Conservation (phyloP, 2,113 vertebrate species). For the Sturnira hondurensis region DNA sequence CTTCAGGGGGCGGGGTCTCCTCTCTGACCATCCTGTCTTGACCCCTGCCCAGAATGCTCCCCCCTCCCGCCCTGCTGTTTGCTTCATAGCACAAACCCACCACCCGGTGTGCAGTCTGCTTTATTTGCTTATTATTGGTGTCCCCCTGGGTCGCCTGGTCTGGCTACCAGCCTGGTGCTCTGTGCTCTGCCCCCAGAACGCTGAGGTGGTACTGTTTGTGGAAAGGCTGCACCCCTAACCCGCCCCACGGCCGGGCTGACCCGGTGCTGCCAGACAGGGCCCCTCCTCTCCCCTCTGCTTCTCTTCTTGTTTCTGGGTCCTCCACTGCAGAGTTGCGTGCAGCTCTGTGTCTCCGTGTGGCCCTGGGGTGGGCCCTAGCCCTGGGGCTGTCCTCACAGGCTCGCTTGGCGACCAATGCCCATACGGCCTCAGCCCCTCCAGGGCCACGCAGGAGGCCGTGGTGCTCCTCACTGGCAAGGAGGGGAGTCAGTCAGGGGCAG, state of each 20-base stretch:
- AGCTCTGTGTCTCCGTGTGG: background rate
- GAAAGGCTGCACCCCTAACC: background rate
- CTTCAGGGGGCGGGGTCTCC: background rate
- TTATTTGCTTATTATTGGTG: no score
- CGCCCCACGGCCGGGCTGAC: accelerated
- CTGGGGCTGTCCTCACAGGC: background rate
- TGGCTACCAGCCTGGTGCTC: background rate
- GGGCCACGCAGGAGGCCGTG: accelerated
- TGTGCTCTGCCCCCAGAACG: background rate
- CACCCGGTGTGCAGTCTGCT: accelerated
- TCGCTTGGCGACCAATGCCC: background rate
- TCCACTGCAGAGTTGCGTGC: background rate
- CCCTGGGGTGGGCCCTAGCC: accelerated
- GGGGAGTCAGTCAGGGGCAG: background rate
- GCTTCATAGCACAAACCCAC: accelerated
- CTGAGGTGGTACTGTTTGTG: background rate
- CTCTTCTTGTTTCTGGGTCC: background rate
- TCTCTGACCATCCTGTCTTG: background rate
- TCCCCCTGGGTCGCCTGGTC: background rate
- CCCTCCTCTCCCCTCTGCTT: background rate
- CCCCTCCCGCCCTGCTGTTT: accelerated
- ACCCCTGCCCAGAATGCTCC: no score
- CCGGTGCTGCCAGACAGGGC: background rate
- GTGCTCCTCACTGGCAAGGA: background rate
- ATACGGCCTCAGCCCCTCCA: accelerated